These are phyloP conservation scores for Meteorus cinctellus DNA, from an alignment of 2,888 invertebrate genomes.

Conservation along the genomic window DNA sequence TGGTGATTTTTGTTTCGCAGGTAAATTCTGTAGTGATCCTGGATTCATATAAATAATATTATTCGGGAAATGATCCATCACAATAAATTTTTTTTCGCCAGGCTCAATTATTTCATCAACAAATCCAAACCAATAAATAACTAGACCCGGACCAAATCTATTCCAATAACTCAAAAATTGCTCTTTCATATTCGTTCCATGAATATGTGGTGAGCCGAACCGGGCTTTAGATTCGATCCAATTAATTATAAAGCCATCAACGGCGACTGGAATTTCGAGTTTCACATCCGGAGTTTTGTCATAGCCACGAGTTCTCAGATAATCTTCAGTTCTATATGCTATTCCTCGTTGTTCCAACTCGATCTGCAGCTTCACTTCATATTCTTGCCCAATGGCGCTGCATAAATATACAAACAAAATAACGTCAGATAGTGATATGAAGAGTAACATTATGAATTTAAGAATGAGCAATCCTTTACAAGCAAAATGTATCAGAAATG, in stretches of 20 bases:
- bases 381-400: conserved; percentile 88
- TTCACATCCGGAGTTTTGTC: conserved; percentile 97
- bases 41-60: conserved; percentile 75
- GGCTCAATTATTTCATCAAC: conserved; percentile 77
- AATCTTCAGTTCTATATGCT: conserved; percentile 84
- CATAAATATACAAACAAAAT: not conserved
- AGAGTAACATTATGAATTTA: conserved; percentile 1
- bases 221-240: conserved; percentile 98
- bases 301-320: conserved; percentile 87
- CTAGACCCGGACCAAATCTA: conserved; percentile 93
- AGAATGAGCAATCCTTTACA: conserved; percentile 75
- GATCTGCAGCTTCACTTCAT: conserved; percentile 84
- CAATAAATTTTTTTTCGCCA: conserved; percentile 75
- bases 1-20: not conserved
- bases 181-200: conserved; percentile 86
- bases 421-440: not conserved
- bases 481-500: conserved; percentile 84
- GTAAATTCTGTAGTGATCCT: not conserved
- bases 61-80: conserved; percentile 80
- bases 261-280: conserved; percentile 89
- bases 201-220: conserved; percentile 91
- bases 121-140: conserved; percentile 97
- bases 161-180: conserved; percentile 94
- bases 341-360: conserved; percentile 78
- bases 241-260: conserved; percentile 89